A percentile compares a stretch with the other conserved stretches of the same genome.
These are phyloP conservation scores for Pseudoatta argentina DNA, from an alignment of 1,140 invertebrate species.

Conservation along the genomic window DNA sequence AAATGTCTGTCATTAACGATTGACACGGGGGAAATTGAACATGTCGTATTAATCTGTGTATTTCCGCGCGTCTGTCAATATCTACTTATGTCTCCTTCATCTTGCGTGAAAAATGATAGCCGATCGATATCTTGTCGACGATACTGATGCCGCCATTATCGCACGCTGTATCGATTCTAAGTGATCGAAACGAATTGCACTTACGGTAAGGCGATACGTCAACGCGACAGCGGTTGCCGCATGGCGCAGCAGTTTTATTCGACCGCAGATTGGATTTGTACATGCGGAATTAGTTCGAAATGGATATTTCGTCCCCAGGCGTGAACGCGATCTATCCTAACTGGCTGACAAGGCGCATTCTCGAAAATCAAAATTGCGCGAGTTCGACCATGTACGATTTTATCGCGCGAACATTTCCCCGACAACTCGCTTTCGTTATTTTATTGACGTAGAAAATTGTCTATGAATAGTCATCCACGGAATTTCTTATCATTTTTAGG, in stretches of 20 bases:
- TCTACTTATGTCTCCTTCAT: constrained; percentile 34
- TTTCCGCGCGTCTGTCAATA: constrained; percentile 39
- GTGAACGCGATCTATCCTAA: constrained; percentile 44
- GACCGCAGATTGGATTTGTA: constrained; percentile 62
- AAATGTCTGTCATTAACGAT: constrained; percentile 26
- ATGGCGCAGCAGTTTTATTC: constrained; percentile 48
- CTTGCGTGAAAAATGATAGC: constrained; percentile 55
- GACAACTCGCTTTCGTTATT: background rate
- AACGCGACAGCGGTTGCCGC: constrained; percentile 32
- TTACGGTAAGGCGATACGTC: constrained; percentile 52
- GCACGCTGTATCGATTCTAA: constrained; percentile 36
- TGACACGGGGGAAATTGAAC: constrained; percentile 13
- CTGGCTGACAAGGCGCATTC: constrained; percentile 25
- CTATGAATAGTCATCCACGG: background rate
- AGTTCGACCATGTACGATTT: constrained; percentile 17
- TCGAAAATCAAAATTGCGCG: constrained; percentile 57
- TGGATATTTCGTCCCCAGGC: constrained; percentile 44
- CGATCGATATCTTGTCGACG: constrained; percentile 49
- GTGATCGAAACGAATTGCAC: constrained; percentile 57
- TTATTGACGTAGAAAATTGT: constrained; percentile 11
- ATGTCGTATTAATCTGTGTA: constrained; percentile 21
- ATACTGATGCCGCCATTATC: constrained; percentile 49
- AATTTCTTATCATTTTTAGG: background rate
- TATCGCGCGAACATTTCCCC: constrained; percentile 27
- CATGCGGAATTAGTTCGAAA: constrained; percentile 61